Base-by-base conservation (phyloP, 2,113 vertebrate genomes). In the Vulpes lagopus region DNA sequence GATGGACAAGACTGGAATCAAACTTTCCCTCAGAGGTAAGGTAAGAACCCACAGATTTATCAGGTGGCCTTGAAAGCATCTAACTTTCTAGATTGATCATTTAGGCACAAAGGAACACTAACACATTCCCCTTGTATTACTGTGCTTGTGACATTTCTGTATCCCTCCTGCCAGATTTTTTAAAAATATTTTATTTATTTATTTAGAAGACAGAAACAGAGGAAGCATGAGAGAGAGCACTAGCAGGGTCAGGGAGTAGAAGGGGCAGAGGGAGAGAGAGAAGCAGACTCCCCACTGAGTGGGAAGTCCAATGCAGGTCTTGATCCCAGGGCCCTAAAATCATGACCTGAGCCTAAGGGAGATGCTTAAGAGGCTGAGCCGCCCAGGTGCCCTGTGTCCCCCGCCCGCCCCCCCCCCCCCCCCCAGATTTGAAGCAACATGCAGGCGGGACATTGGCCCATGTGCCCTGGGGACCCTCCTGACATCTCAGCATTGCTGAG, bases 11-110 rank as follows among this genome's bases (percentile, higher is more conserved):
- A 53, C 67, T 35, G n/a, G 78, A 90, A 85, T 51, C 35, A 53
- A 82, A 95, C 15, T 87, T 51, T 51, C 80, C 69, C 55, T 27
- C 23, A 82, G 32, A 97, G 35, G 32, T 43, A 35, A 86, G 6
- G 0, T 0, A 23, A 67, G 65, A 60, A 22, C 8, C 32, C 3
- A 23, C 15, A 71, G 51, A 87, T 51, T 55, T 1, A 30, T 20
- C 55, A 12, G 1, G 16, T 3, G 27, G 38, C 49, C 78, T 22
- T 57, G 78, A 80, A 93, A 95, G 71, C 55, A 27, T n/a, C 16
- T 38, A 76, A 49, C 4, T 64, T n/a, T 82, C 82, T 38, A 9
- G 23, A n/a, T 3, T 4, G 25, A 74, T 64, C 51, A n/a, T 11
- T 73, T 10, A 83, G 84, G 76, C 85, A 35, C 57, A 38, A 53